A percentile compares a stretch with the other conserved stretches of the same genome.
These are phyloP conservation scores for Chlamydotis undulata DNA, from an alignment of 2,113 vertebrate genomes.

Conservation along the genomic window DNA sequence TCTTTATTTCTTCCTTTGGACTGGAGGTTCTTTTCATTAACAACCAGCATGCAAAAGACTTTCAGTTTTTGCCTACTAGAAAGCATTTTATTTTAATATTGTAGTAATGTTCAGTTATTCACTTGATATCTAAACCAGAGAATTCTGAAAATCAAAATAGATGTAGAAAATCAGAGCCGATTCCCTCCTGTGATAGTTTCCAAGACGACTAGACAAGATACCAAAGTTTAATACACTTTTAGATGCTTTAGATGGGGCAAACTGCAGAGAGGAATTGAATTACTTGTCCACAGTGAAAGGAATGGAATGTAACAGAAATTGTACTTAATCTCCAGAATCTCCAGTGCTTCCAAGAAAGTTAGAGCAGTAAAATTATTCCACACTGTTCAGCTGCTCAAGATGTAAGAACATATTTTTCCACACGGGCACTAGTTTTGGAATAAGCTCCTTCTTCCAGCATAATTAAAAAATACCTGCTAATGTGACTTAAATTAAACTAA, in stretches of 20 bases:
- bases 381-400: not conserved
- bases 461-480: not conserved
- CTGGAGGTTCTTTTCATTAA: not conserved
- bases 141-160: not conserved
- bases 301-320: not conserved
- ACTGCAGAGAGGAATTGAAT: conserved; percentile 7
- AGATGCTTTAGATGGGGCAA: not conserved
- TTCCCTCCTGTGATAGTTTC: conserved; percentile 22
- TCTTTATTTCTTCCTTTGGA: not conserved
- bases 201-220: conserved; percentile 50
- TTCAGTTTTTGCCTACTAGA: not conserved
- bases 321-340: not conserved
- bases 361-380: not conserved
- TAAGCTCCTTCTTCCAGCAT: not conserved
- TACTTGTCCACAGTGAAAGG: not conserved
- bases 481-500: not conserved
- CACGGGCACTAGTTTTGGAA: not conserved
- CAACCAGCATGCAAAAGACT: not conserved
- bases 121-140: not conserved
- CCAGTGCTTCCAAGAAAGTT: not conserved
- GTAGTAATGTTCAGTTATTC: not conserved
- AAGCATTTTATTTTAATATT: not conserved
- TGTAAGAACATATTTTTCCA: not conserved
- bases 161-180: not conserved
- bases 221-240: not conserved